These are phyloP conservation scores for Nestor notabilis DNA, from an alignment of 2,113 vertebrate species.

Conservation along the genomic window DNA sequence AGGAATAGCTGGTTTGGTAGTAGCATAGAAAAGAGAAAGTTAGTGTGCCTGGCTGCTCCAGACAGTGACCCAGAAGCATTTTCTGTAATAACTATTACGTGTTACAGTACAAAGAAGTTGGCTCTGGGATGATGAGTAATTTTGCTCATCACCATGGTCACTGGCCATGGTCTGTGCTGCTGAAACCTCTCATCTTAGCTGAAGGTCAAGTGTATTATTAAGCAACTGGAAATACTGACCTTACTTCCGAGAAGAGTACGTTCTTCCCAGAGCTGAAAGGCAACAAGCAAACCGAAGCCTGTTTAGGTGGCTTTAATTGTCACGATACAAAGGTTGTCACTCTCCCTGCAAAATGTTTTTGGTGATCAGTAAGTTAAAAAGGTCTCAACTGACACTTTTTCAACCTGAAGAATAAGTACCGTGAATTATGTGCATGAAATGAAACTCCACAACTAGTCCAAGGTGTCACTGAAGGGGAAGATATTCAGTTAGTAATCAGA, in stretches of 20 bases:
- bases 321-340: not conserved
- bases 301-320: not conserved
- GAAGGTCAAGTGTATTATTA: not conserved
- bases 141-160: not conserved
- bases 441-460: not conserved
- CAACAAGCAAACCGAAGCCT: not conserved
- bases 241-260: not conserved
- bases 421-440: not conserved
- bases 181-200: not conserved
- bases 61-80: not conserved
- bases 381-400: not conserved
- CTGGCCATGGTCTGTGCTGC: not conserved
- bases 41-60: not conserved
- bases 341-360: not conserved
- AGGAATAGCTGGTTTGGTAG: constrained; percentile 49
- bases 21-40: not conserved
- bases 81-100: not conserved
- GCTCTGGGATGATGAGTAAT: not conserved
- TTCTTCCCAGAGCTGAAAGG: not conserved
- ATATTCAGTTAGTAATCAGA: not conserved
- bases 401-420: not conserved
- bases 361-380: not conserved
- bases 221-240: not conserved
- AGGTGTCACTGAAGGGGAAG: not conserved
- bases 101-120: not conserved